Percentiles rank a stretch among this genome's conserved stretches.
Conservation (phyloP, 1,140 invertebrate species). For the Leptinotarsa defecta region DNA sequence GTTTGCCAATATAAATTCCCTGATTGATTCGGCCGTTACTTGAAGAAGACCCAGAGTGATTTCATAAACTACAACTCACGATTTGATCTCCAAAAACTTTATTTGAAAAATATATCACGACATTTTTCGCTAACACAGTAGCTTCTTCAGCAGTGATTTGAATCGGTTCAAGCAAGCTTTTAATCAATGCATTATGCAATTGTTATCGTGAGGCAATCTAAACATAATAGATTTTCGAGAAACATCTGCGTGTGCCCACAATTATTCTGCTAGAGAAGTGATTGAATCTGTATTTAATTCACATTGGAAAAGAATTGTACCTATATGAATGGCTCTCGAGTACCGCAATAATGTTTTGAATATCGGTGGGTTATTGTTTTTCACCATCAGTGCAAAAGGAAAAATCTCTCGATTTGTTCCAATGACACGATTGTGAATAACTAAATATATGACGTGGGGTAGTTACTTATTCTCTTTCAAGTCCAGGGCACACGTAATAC, state of each 20-base stretch:
- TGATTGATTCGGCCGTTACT: no score
- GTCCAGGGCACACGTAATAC: no score
- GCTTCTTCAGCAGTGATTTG: not conserved
- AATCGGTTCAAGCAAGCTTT: not conserved
- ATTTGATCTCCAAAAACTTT: no score
- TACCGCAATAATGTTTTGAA: not conserved
- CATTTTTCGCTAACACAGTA: no score
- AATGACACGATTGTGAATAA: no score
- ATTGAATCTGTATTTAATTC: conserved; percentile 2
- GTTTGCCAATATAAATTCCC: no score
- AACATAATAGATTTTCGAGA: conserved; percentile 3
- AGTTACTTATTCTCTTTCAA: no score
- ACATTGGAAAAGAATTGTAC: not conserved
- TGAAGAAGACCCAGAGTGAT: no score
- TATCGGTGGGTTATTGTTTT: not conserved
- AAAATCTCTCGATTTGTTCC: not conserved
- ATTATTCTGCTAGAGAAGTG: not conserved
- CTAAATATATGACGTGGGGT: no score
- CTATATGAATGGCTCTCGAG: not conserved
- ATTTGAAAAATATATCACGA: not conserved
- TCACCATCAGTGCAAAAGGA: not conserved
- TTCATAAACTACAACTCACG: no score
- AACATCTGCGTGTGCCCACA: not conserved
- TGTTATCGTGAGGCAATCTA: not conserved
- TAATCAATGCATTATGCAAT: not conserved